These are phyloP conservation scores for Pyrocoelia pectoralis DNA, from an alignment of 2,888 invertebrate genomes.

Conservation along the genomic window DNA sequence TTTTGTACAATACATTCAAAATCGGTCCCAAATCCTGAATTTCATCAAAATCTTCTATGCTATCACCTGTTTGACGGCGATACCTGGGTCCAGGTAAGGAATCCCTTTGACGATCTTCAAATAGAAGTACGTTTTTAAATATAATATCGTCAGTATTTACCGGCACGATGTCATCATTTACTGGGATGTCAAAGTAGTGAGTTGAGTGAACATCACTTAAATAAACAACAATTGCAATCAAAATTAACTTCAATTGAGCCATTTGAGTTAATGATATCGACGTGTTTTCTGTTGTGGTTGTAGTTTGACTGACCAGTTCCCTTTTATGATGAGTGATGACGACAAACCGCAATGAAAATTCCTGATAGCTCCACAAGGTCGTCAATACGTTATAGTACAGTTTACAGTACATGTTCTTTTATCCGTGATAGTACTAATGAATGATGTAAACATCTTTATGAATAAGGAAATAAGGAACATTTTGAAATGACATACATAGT, in stretches of 20 bases:
- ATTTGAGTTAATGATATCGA: background rate
- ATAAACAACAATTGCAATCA: background rate
- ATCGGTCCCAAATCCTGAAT: background rate
- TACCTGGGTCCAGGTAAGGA: background rate
- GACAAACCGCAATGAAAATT: too few species aligned
- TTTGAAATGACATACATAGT: too few species aligned
- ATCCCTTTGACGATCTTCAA: background rate
- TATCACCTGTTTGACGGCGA: too few species aligned
- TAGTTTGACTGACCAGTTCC: too few species aligned
- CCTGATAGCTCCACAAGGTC: too few species aligned
- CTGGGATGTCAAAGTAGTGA: background rate
- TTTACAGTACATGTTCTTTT: too few species aligned
- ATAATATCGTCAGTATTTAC: background rate
- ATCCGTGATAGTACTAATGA: too few species aligned
- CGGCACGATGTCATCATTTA: background rate
- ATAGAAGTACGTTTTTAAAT: background rate
- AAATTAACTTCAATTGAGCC: background rate
- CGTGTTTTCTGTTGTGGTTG: too few species aligned
- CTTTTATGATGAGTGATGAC: too few species aligned
- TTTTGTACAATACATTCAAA: background rate
- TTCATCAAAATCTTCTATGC: background rate
- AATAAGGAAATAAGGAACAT: too few species aligned
- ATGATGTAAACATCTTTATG: too few species aligned
- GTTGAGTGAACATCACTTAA: background rate
- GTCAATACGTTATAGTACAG: too few species aligned